Conservation (phyloP, 2,113 vertebrate species). For the Malurus cyaneus region DNA sequence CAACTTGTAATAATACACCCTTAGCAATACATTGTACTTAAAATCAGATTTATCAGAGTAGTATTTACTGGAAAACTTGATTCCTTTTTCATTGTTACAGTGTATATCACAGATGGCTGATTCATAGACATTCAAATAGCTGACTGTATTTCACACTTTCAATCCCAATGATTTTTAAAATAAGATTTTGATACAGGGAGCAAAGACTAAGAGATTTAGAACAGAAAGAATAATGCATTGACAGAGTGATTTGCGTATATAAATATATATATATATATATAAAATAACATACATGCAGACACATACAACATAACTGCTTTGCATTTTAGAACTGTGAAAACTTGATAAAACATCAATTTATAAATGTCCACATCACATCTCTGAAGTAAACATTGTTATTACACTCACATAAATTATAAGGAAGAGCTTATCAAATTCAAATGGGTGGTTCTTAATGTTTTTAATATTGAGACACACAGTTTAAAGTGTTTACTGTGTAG, state of each 20-base stretch:
- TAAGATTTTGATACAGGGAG: background rate
- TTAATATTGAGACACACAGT: conserved; percentile 29
- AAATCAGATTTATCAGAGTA: conserved; percentile 57
- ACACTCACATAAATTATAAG: background rate
- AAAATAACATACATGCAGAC: background rate
- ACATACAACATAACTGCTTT: background rate
- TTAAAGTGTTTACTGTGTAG: conserved; percentile 47
- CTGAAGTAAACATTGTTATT: background rate
- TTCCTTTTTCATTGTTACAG: conserved; percentile 48
- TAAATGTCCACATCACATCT: background rate
- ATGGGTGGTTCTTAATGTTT: background rate
- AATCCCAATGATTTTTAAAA: conserved; percentile 59
- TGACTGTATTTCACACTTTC: conserved; percentile 61
- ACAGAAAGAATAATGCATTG: background rate
- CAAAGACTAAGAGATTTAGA: background rate
- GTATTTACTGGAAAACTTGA: conserved; percentile 56
- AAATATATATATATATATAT: background rate
- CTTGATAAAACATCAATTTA: background rate
- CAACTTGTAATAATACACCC: conserved; percentile 14
- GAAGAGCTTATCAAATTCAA: conserved; percentile 4
- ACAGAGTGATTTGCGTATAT: background rate
- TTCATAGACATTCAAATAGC: conserved; percentile 55
- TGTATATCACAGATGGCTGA: conserved; percentile 59
- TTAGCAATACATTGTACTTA: conserved; percentile 51
- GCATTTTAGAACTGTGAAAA: background rate